Evolutionary conservation across 2,113 vertebrate genomes (phyloP).

Genomic region (Xiphophorus maculatus): DNA sequence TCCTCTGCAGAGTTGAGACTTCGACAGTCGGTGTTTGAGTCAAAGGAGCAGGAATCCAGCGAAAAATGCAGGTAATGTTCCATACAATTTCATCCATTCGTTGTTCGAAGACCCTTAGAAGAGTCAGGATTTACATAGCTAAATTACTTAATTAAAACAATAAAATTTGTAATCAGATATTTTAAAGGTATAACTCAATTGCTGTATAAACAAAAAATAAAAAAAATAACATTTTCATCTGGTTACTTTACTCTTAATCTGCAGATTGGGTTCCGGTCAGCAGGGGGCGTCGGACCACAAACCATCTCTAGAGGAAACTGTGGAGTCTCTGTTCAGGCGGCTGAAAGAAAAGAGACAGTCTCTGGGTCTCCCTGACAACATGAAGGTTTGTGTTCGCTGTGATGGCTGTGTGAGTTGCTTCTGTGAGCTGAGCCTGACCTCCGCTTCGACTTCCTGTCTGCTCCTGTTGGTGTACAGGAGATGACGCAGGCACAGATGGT

Average conservation of each 20-base stretch:
- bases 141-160: not conserved
- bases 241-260: not conserved
- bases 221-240: not conserved
- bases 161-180: no score
- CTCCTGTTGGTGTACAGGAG: conserved; percentile 77
- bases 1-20: conserved; percentile 85
- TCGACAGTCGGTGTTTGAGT: conserved; percentile 87
- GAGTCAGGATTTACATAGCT: not conserved
- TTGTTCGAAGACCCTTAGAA: not conserved
- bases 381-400: conserved; percentile 82
- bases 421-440: not conserved
- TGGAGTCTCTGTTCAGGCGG: conserved; percentile 80
- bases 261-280: conserved; percentile 62
- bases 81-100: not conserved
- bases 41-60: conserved; percentile 56
- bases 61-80: conserved; percentile 62
- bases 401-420: not conserved
- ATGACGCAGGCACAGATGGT: conserved; percentile 88
- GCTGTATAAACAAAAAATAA: no score
- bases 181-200: no score
- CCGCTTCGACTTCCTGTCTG: conserved; percentile 46
- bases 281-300: conserved; percentile 75
- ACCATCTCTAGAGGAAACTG: conserved; percentile 84
- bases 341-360: conserved; percentile 85
- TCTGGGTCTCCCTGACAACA: conserved; percentile 84